Evolutionary conservation across 2,888 invertebrate genomes (phyloP).

Genomic region (Heliconius erato): DNA sequence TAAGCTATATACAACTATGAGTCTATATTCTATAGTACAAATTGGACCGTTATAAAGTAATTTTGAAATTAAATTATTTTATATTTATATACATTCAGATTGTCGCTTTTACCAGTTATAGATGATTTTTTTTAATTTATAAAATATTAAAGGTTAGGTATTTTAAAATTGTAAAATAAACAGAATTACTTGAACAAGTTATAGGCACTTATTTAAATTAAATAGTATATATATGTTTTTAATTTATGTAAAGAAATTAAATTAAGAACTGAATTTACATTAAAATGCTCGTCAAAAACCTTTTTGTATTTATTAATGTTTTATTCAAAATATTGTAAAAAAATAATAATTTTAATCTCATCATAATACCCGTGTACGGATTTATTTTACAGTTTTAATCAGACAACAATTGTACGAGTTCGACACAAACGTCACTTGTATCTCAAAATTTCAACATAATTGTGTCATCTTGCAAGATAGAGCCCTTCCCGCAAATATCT

Average conservation of each 20-base stretch:
- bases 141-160: not conserved
- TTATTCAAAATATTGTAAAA: not conserved
- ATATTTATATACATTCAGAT: slow-evolving; percentile 28
- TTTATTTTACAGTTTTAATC: slow-evolving; percentile 3
- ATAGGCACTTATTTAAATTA: slow-evolving; percentile 7
- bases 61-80: slow-evolving; percentile 22
- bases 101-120: not conserved
- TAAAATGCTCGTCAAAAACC: not conserved
- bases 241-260: not conserved
- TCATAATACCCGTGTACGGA: slow-evolving; percentile 4
- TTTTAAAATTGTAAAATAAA: not conserved
- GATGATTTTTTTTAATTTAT: not conserved
- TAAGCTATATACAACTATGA: slow-evolving; percentile 24
- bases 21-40: slow-evolving; percentile 29
- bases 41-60: slow-evolving; percentile 48
- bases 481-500: slow-evolving; percentile 75
- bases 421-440: slow-evolving; percentile 55
- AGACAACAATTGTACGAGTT: slow-evolving; percentile 48
- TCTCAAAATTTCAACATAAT: slow-evolving; percentile 80
- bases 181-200: not conserved
- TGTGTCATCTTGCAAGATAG: slow-evolving; percentile 77
- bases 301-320: not conserved
- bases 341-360: not conserved
- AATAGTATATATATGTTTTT: not conserved
- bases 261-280: not conserved